These are phyloP conservation scores for Apamea crenata DNA, from an alignment of 2,888 invertebrate genomes.

Conservation along the genomic window DNA sequence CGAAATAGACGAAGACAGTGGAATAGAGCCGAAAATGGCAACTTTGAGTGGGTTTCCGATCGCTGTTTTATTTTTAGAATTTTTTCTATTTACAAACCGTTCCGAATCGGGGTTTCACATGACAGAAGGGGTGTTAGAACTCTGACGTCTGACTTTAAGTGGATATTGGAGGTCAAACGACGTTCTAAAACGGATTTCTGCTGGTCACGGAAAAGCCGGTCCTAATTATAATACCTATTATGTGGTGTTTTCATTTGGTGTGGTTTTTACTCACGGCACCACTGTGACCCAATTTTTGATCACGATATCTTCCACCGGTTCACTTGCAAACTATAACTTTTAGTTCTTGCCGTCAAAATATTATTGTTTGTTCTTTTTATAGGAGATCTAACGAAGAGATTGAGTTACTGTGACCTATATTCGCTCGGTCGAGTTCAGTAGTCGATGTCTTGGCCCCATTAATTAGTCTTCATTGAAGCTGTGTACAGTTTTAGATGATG, in stretches of 20 bases:
- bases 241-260: conserved; percentile 15
- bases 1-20: conserved; percentile 21
- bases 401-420: conserved; percentile 57
- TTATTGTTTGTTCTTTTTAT: conserved; percentile 51
- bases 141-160: conserved; percentile 43
- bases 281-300: conserved; percentile 34
- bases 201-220: conserved; percentile 29
- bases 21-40: conserved; percentile 26
- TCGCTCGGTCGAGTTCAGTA: conserved; percentile 42
- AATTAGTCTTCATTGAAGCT: conserved; percentile 49
- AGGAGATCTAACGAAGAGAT: conserved; percentile 37
- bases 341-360: conserved; percentile 47
- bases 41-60: conserved; percentile 15
- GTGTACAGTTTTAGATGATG: conserved; percentile 44
- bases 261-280: conserved; percentile 12
- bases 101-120: conserved; percentile 20
- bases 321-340: conserved; percentile 26
- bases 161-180: conserved; percentile 35
- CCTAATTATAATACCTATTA: conserved; percentile 11
- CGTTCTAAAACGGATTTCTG: conserved; percentile 28
- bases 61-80: conserved; percentile 40
- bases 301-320: conserved; percentile 36
- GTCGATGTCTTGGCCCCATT: conserved; percentile 56
- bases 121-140: conserved; percentile 36
- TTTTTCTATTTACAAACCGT: conserved; percentile 31